Percentiles rank a stretch among this genome's conserved stretches.
These are phyloP conservation scores for Thamnophis elegans DNA, from an alignment of 2,797 vertebrate species.

Conservation along the genomic window DNA sequence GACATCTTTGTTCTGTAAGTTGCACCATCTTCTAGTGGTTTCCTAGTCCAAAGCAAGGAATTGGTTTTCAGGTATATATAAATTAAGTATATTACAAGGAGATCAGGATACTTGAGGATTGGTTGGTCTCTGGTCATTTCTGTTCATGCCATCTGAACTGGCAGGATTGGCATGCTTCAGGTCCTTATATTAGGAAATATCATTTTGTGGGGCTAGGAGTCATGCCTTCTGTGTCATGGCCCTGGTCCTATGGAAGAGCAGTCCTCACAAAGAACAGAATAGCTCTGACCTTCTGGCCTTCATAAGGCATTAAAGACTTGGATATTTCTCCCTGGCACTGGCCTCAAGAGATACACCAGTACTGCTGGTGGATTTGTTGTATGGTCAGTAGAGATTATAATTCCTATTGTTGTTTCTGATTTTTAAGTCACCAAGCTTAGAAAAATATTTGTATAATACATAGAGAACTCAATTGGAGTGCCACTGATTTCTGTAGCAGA, in stretches of 20 bases:
- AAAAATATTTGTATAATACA: constrained; percentile 2
- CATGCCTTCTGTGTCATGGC: neutral
- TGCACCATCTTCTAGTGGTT: neutral
- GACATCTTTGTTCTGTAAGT: neutral
- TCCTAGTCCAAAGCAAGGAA: neutral
- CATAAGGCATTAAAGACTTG: neutral
- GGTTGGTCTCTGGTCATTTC: neutral
- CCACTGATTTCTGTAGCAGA: constrained; percentile 34
- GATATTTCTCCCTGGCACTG: neutral
- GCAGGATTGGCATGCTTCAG: neutral
- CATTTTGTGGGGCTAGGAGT: neutral
- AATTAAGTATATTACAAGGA: neutral
- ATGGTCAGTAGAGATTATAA: neutral
- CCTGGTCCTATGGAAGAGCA: neutral
- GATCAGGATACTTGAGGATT: neutral
- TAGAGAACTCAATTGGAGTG: constrained; percentile 6
- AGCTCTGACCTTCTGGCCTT: neutral
- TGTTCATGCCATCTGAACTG: neutral
- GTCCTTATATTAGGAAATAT: neutral
- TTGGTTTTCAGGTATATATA: neutral
- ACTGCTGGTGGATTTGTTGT: neutral
- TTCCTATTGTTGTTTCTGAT: neutral
- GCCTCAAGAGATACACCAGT: neutral
- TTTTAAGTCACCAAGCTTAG: neutral
- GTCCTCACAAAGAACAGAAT: neutral